A percentile compares a stretch with the other conserved stretches of the same genome.
Conservation (phyloP, 1,140 invertebrate genomes). For the Agraylea sexmaculata region DNA sequence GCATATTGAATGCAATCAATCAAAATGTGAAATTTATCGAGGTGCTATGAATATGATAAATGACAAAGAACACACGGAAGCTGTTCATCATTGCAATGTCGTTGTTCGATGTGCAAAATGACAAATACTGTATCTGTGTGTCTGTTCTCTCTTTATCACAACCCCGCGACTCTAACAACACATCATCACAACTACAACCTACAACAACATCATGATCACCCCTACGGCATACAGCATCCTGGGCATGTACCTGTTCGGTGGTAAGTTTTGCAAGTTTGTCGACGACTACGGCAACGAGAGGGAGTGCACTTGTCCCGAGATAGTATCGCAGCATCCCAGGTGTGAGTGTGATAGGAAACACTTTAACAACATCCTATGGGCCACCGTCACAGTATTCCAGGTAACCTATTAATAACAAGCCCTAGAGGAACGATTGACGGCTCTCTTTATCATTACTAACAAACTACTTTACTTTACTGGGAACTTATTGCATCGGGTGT, state of each 20-base stretch:
- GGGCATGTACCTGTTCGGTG: conserved; percentile 97
- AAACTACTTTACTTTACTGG: too few relatives aligned
- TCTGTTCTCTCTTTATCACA: too few relatives aligned
- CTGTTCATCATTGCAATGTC: too few relatives aligned
- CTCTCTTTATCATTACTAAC: too few relatives aligned
- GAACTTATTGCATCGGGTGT: too few relatives aligned
- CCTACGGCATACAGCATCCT: conserved; percentile 67
- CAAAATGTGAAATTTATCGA: too few relatives aligned
- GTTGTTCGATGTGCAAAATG: too few relatives aligned
- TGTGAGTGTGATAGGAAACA: conserved; percentile 94
- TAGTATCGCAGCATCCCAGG: conserved; percentile 69
- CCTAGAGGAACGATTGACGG: background rate
- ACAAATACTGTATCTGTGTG: too few relatives aligned
- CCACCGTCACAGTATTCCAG: conserved; percentile 94
- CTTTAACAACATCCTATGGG: conserved; percentile 95
- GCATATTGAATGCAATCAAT: too few relatives aligned
- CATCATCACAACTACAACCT: conserved; percentile 2
- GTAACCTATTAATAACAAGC: conserved; percentile 46
- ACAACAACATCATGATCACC: conserved; percentile 23
- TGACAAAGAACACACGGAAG: too few relatives aligned
- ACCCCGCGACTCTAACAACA: too few relatives aligned
- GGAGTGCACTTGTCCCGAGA: conserved; percentile 85
- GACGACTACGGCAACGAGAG: conserved; percentile 74
- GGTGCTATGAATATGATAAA: too few relatives aligned
- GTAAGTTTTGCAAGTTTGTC: conserved; percentile 96